Percentiles rank a stretch among this genome's conserved stretches.
phyloP scores from a whole-genome alignment of 2,888 invertebrate species.

The Trichopoda pennipes region DNA sequence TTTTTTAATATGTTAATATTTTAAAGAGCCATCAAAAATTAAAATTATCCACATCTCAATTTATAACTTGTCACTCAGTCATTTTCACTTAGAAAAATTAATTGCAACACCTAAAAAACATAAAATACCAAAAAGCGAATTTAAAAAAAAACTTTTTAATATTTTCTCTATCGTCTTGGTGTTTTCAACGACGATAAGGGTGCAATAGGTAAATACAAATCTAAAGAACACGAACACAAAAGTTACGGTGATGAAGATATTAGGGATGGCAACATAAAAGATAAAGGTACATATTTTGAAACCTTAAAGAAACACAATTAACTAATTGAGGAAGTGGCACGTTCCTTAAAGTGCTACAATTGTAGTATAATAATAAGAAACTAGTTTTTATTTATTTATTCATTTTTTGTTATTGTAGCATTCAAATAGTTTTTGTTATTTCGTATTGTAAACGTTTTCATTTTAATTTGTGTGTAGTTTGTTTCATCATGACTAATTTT shows the following conservation, averaged over 20 bases:
- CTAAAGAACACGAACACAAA: conserved; percentile 13
- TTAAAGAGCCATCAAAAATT: background rate
- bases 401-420: conserved; percentile 13
- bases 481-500: conserved; percentile 45
- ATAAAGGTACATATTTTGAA: conserved; percentile 8
- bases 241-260: background rate
- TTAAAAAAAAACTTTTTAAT: conserved; percentile 7
- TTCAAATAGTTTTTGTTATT: conserved; percentile 18
- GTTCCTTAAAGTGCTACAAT: conserved; percentile 50
- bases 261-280: background rate
- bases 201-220: conserved; percentile 2
- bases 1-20: too few species aligned
- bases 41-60: conserved; percentile 47
- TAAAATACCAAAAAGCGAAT: conserved; percentile 29
- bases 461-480: conserved; percentile 27
- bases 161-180: background rate
- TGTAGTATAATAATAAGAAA: conserved; percentile 4
- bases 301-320: conserved; percentile 45
- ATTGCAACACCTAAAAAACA: conserved; percentile 31
- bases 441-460: conserved; percentile 39
- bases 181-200: background rate
- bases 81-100: background rate
- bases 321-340: conserved; percentile 61
- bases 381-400: conserved; percentile 13
- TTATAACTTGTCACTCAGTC: conserved; percentile 11